Percentiles rank a stretch among this genome's conserved stretches.
Conservation (phyloP, 2,888 invertebrate species). For the Scotopteryx bipunctaria region DNA sequence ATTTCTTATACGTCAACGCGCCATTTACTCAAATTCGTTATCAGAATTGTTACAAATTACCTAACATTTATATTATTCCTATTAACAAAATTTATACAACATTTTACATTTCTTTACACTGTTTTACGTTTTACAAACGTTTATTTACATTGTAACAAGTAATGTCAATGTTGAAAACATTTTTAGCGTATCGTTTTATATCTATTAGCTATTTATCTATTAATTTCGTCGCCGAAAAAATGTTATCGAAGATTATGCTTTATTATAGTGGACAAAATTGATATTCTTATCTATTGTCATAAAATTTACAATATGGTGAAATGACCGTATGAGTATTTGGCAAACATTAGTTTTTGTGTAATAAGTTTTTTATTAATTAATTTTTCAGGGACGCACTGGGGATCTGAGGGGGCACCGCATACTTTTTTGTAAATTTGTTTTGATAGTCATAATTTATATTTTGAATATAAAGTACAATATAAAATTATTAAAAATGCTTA, state of each 20-base stretch:
- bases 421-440: too few species aligned
- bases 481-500: too few species aligned
- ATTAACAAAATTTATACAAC: too few species aligned
- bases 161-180: constrained; percentile 8
- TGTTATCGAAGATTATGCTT: constrained; percentile 60
- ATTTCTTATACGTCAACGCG: too few species aligned
- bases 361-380: constrained; percentile 39
- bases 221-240: constrained; percentile 56
- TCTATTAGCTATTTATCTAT: constrained; percentile 64
- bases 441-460: too few species aligned
- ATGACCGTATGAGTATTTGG: constrained; percentile 66
- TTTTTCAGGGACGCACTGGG: constrained; percentile 20
- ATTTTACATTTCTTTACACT: not conserved
- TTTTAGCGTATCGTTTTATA: constrained; percentile 29
- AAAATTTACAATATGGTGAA: constrained; percentile 71
- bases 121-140: too few species aligned
- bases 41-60: not conserved
- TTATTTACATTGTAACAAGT: not conserved
- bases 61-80: not conserved
- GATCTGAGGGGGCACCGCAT: not conserved
- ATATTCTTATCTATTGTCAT: constrained; percentile 70
- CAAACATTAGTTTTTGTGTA: constrained; percentile 66
- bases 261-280: constrained; percentile 64
- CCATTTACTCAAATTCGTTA: too few species aligned
- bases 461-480: too few species aligned